Percentiles rank a stretch among this genome's conserved stretches.
Evolutionary conservation across 2,113 vertebrate species (phyloP).

Genomic region (Oryzias curvinotus): DNA sequence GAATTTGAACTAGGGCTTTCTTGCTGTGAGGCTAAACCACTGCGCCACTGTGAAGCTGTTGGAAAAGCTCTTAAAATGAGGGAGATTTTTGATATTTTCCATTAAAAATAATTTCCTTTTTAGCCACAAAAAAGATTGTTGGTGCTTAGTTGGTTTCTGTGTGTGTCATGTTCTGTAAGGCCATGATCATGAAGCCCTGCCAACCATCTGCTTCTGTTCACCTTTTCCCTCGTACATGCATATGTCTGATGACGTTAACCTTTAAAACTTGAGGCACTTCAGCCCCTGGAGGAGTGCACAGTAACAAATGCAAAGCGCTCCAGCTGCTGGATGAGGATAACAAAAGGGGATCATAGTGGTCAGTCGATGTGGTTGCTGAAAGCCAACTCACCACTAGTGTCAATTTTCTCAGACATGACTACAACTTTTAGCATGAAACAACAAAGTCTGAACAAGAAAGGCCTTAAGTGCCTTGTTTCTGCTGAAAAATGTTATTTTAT

Average conservation of each 20-base stretch:
- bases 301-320: slow-evolving; percentile 28
- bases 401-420: background rate
- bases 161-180: slow-evolving; percentile 42
- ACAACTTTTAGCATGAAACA: too few relatives aligned
- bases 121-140: slow-evolving; percentile 30
- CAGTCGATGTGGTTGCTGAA: slow-evolving; percentile 8
- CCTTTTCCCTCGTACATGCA: slow-evolving; percentile 48
- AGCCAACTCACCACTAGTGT: background rate
- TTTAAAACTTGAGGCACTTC: slow-evolving; percentile 43
- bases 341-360: slow-evolving; percentile 18
- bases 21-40: too few relatives aligned
- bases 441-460: too few relatives aligned
- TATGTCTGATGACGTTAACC: slow-evolving; percentile 50
- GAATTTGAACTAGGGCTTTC: too few relatives aligned
- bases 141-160: slow-evolving; percentile 43
- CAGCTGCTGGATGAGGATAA: slow-evolving; percentile 9
- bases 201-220: slow-evolving; percentile 64
- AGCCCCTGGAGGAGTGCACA: slow-evolving; percentile 37
- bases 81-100: slow-evolving; percentile 5
- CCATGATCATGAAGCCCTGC: slow-evolving; percentile 30
- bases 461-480: too few relatives aligned
- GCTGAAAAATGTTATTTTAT: too few relatives aligned
- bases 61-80: too few relatives aligned
- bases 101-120: slow-evolving; percentile 37
- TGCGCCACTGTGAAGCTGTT: too few relatives aligned